Evolutionary conservation across 2,113 vertebrate species (phyloP).

Genomic region (Myiopsitta monachus): DNA sequence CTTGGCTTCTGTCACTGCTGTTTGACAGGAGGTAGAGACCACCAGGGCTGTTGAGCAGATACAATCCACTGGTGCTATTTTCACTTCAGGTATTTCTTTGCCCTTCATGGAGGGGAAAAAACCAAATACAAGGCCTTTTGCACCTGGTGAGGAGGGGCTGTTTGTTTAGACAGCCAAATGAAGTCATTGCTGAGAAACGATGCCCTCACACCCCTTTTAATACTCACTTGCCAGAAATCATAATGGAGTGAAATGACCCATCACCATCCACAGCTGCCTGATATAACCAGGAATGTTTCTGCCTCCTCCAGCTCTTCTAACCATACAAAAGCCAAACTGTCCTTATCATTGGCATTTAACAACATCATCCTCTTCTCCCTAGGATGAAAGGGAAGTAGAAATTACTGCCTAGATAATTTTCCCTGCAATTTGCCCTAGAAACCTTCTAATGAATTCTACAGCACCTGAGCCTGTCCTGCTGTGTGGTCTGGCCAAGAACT

Average conservation of each 20-base stretch:
- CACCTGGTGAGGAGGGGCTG: slow-evolving; percentile 44
- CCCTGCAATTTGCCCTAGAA: not conserved
- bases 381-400: not conserved
- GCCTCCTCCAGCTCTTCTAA: not conserved
- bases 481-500: not conserved
- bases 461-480: not conserved
- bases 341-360: not conserved
- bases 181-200: slow-evolving; percentile 41
- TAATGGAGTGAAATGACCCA: slow-evolving; percentile 65
- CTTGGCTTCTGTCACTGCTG: not conserved
- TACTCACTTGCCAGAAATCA: slow-evolving; percentile 43
- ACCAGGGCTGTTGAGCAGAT: not conserved
- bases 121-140: slow-evolving; percentile 24
- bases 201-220: slow-evolving; percentile 42
- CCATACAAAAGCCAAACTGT: not conserved
- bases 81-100: slow-evolving; percentile 30
- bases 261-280: slow-evolving; percentile 33
- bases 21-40: not conserved
- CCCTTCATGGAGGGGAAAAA: not conserved
- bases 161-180: slow-evolving; percentile 63
- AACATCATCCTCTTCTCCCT: not conserved
- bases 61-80: not conserved
- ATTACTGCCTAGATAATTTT: not conserved
- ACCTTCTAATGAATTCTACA: not conserved
- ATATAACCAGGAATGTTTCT: slow-evolving; percentile 26